Percentiles rank a stretch among this genome's conserved stretches.
Conservation (phyloP, 2,797 vertebrate genomes). For the Scleropages formosus region DNA sequence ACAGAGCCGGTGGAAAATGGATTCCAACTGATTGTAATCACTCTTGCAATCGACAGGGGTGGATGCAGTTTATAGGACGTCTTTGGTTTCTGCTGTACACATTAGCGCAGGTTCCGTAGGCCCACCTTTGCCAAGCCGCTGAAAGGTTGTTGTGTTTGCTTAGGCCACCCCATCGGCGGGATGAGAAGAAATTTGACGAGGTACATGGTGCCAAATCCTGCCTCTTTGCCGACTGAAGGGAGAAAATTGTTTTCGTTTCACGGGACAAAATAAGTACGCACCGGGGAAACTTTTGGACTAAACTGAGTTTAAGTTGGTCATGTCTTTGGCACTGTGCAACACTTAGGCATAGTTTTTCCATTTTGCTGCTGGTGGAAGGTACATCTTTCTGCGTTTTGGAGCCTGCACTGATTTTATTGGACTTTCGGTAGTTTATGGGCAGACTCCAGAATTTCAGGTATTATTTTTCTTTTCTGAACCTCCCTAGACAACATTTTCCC, state of each 20-base stretch:
- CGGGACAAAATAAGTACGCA: neutral
- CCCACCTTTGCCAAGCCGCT: slow-evolving; percentile 5
- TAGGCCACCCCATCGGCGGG: slow-evolving; percentile 13
- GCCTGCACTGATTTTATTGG: neutral
- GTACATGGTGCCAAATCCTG: slow-evolving; percentile 8
- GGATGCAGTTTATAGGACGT: slow-evolving; percentile 33
- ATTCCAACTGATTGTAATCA: slow-evolving; percentile 38
- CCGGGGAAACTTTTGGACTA: neutral
- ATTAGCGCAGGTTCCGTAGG: slow-evolving; percentile 14
- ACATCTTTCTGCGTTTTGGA: neutral
- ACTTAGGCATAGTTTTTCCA: neutral
- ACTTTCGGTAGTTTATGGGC: neutral
- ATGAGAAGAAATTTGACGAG: slow-evolving; percentile 15
- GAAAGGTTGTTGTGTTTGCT: slow-evolving; percentile 22
- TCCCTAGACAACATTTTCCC: neutral
- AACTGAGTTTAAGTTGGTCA: neutral
- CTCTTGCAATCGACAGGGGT: slow-evolving; percentile 18
- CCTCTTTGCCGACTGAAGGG: neutral
- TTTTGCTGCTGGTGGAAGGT: neutral
- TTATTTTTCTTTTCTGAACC: slow-evolving; percentile 5
- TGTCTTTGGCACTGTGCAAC: neutral
- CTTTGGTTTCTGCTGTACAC: slow-evolving; percentile 25
- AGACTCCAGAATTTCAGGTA: neutral
- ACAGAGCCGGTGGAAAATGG: neutral
- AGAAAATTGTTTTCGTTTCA: slow-evolving; percentile 9